phyloP scores from a whole-genome alignment of 2,888 invertebrate species.

The Pycnomerus fuliginosus region DNA sequence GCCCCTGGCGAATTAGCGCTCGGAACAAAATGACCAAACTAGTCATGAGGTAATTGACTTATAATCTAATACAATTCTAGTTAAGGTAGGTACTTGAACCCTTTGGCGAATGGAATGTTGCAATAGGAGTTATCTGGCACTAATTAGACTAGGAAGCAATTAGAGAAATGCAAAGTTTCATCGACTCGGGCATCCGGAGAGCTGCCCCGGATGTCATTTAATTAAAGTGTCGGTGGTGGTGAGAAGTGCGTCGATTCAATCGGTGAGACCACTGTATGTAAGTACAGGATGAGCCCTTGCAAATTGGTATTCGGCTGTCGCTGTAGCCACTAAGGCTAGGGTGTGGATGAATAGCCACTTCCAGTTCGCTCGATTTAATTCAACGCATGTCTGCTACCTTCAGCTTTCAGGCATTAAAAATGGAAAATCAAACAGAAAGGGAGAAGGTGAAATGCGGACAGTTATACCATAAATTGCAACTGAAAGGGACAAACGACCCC shows the following conservation, averaged over 20 bases:
- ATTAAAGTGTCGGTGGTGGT: conserved; percentile 28
- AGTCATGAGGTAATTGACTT: conserved; percentile 19
- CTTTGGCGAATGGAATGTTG: conserved; percentile 14
- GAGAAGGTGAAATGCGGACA: conserved; percentile 1
- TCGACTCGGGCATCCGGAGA: conserved; percentile 18
- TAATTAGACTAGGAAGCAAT: conserved; percentile 26
- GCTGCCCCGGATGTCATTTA: conserved; percentile 25
- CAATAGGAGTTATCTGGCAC: conserved; percentile 18
- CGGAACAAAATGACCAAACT: conserved; percentile 18
- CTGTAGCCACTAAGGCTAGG: conserved; percentile 16
- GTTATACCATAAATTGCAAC: neutral
- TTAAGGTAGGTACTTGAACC: conserved; percentile 14
- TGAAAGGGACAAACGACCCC: too few species aligned
- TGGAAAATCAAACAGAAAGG: conserved; percentile 16
- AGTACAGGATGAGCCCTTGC: conserved; percentile 14
- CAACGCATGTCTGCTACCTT: conserved; percentile 26
- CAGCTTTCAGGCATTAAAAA: conserved; percentile 21
- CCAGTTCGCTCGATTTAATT: conserved; percentile 28
- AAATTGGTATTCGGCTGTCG: conserved; percentile 26
- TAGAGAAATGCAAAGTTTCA: conserved; percentile 26
- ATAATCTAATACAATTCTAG: conserved; percentile 19
- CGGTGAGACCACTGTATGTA: conserved; percentile 14
- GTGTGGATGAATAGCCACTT: conserved; percentile 27
- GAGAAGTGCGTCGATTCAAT: conserved; percentile 15
- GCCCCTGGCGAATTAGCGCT: conserved; percentile 20